These are phyloP conservation scores for Drosophila anceps DNA, from an alignment of 2,888 invertebrate genomes.

Conservation along the genomic window DNA sequence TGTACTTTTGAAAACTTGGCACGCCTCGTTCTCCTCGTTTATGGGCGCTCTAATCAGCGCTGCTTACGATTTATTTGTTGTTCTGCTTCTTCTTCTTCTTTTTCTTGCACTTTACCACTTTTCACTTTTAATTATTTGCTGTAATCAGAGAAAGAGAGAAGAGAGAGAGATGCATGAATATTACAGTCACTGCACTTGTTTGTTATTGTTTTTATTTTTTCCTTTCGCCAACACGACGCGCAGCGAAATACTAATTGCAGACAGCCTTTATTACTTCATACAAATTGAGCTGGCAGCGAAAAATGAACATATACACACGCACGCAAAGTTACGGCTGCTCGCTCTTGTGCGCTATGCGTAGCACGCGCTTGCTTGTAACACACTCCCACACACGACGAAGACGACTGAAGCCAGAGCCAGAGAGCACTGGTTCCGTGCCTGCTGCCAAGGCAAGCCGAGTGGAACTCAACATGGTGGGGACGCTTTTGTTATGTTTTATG, in stretches of 20 bases:
- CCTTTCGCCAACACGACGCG: constrained; percentile 20
- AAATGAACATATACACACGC: constrained; percentile 48
- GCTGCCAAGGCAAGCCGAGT: constrained; percentile 34
- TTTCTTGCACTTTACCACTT: constrained; percentile 43
- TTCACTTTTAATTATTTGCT: constrained; percentile 60
- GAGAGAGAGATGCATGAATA: constrained; percentile 43
- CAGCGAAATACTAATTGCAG: constrained; percentile 68
- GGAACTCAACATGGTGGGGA: constrained; percentile 54
- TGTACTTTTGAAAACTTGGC: constrained; percentile 38
- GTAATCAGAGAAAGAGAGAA: constrained; percentile 50
- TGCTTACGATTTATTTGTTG: constrained; percentile 25
- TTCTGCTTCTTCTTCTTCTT: constrained; percentile 22
- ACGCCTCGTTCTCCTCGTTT: constrained; percentile 13
- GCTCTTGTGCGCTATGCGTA: constrained; percentile 39
- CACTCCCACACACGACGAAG: constrained; percentile 68
- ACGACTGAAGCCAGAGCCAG: constrained; percentile 46
- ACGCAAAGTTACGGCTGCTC: constrained; percentile 55
- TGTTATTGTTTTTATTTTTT: constrained; percentile 45
- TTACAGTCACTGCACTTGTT: constrained; percentile 33
- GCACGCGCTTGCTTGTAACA: constrained; percentile 39
- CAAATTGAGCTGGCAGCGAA: constrained; percentile 67
- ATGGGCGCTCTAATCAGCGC: constrained; percentile 44
- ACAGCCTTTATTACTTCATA: constrained; percentile 74
- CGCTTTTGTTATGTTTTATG: constrained; percentile 43
- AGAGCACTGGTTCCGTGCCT: constrained; percentile 23